phyloP scores from a whole-genome alignment of 2,888 invertebrate genomes.

The Orthosia gothica region DNA sequence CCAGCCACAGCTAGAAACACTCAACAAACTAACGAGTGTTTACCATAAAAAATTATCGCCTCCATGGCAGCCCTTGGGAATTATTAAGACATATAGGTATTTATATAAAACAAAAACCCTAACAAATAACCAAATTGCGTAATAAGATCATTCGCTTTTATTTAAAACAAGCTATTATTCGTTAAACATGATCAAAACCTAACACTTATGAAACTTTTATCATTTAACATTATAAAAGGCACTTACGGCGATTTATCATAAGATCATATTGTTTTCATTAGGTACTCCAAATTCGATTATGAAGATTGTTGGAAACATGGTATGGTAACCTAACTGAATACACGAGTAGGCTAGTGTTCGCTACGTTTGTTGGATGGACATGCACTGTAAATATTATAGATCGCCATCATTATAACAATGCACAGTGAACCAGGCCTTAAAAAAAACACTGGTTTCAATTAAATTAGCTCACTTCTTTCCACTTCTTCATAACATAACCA shows the following conservation, averaged over 20 bases:
- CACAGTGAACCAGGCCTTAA: not conserved
- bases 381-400: not conserved
- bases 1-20: too few relatives aligned
- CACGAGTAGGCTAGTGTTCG: not conserved
- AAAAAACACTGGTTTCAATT: constrained; percentile 2
- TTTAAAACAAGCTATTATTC: too few relatives aligned
- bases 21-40: too few relatives aligned
- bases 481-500: not conserved
- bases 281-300: not conserved
- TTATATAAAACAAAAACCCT: too few relatives aligned
- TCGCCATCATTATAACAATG: not conserved
- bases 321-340: not conserved
- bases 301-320: not conserved
- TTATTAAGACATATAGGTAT: too few relatives aligned
- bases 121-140: too few relatives aligned
- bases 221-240: constrained; percentile 53
- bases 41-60: too few relatives aligned
- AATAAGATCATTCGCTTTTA: too few relatives aligned
- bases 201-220: constrained; percentile 11
- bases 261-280: not conserved
- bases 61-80: too few relatives aligned
- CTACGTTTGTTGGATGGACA: not conserved
- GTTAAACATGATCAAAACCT: too few relatives aligned
- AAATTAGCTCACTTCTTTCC: not conserved
- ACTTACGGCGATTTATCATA: constrained; percentile 54